Percentiles rank a stretch among this genome's conserved stretches.
phyloP scores from a whole-genome alignment of 2,113 vertebrate genomes.

The Maccullochella peelii region DNA sequence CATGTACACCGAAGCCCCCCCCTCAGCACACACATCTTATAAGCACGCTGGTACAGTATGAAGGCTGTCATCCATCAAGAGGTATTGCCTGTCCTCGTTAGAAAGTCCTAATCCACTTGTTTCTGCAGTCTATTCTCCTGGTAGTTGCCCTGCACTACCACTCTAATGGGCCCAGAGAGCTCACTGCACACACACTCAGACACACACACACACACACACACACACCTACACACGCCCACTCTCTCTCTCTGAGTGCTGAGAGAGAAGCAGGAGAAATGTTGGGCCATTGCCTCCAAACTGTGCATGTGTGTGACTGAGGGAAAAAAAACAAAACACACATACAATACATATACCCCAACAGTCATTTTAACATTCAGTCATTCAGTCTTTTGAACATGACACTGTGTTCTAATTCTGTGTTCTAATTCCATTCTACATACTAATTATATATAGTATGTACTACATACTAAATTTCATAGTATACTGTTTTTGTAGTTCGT shows the following conservation, averaged over 20 bases:
- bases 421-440: background rate
- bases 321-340: background rate
- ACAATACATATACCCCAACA: background rate
- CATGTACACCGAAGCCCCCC: slow-evolving; percentile 26
- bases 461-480: background rate
- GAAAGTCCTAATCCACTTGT: slow-evolving; percentile 83
- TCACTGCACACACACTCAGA: slow-evolving; percentile 1
- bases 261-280: slow-evolving; percentile 27
- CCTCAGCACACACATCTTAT: slow-evolving; percentile 41
- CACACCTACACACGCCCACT: background rate
- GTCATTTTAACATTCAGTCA: background rate
- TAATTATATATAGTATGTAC: background rate
- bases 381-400: background rate
- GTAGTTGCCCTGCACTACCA: slow-evolving; percentile 56
- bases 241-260: slow-evolving; percentile 16
- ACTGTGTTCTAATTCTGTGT: background rate
- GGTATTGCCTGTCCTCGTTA: slow-evolving; percentile 81
- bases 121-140: slow-evolving; percentile 78
- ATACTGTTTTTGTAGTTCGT: background rate
- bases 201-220: background rate
- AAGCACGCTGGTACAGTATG: slow-evolving; percentile 48
- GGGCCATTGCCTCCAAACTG: slow-evolving; percentile 17
- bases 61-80: slow-evolving; percentile 81
- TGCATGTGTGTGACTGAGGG: background rate
- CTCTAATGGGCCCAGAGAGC: slow-evolving; percentile 66